phyloP scores from a whole-genome alignment of 2,113 vertebrate genomes.

The Melanostigma gelatinosum region DNA sequence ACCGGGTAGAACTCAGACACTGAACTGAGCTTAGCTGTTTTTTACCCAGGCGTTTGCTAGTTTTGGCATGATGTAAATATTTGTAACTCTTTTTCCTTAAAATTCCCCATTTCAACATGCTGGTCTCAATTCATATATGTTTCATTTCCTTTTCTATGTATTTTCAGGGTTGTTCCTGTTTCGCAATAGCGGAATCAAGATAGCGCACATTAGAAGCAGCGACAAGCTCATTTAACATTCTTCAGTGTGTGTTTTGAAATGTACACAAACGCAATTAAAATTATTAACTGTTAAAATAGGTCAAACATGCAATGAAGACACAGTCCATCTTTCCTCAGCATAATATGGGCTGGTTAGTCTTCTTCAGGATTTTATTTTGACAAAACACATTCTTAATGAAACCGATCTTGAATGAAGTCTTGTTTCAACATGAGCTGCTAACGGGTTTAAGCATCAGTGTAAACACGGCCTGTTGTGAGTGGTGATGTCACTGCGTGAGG shows the following conservation, averaged over 20 bases:
- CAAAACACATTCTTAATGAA: background rate
- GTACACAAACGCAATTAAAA: slow-evolving; percentile 4
- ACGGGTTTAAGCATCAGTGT: slow-evolving; percentile 6
- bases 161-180: slow-evolving; percentile 8
- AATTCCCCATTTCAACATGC: background rate
- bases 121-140: background rate
- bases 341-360: background rate
- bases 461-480: slow-evolving; percentile 40
- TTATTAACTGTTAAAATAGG: slow-evolving; percentile 8
- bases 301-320: slow-evolving; percentile 16
- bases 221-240: background rate
- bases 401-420: background rate
- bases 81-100: background rate
- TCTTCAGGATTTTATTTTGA: slow-evolving; percentile 18
- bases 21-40: background rate
- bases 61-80: too few relatives aligned
- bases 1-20: slow-evolving; percentile 48
- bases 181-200: background rate
- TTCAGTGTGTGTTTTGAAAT: slow-evolving; percentile 24
- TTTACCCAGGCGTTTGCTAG: too few relatives aligned
- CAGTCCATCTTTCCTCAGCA: slow-evolving; percentile 7
- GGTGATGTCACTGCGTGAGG: slow-evolving; percentile 32
- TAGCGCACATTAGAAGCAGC: background rate
- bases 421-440: slow-evolving; percentile 7
- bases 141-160: background rate